Conservation (phyloP, 2,113 vertebrate genomes). For the Vanacampus margaritifer region DNA sequence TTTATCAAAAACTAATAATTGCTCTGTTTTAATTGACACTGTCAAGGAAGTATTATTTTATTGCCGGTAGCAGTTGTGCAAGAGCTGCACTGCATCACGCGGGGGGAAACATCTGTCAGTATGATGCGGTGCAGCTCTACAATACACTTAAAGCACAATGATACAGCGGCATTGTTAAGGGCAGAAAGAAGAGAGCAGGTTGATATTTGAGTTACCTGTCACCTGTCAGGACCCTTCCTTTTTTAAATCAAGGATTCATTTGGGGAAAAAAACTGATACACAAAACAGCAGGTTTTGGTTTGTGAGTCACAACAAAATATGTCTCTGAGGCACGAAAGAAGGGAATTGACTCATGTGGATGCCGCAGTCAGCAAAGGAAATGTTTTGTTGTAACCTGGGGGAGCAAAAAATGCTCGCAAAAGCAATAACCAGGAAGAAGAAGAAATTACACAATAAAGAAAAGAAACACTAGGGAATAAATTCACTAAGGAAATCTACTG, state of each 20-base stretch:
- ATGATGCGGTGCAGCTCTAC: background rate
- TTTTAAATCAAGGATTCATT: background rate
- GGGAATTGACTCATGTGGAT: slow-evolving; percentile 8
- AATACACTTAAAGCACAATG: background rate
- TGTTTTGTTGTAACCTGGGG: slow-evolving; percentile 5
- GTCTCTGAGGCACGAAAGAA: background rate
- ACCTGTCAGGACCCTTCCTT: background rate
- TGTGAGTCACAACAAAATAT: slow-evolving; percentile 1
- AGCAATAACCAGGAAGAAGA: slow-evolving; percentile 4
- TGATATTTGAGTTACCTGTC: background rate
- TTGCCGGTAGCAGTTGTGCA: background rate
- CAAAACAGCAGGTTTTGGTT: background rate
- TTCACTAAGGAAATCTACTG: background rate
- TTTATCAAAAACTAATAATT: background rate
- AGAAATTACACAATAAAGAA: slow-evolving; percentile 5
- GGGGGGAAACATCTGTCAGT: background rate
- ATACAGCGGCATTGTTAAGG: background rate
- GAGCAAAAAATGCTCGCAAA: slow-evolving; percentile 3
- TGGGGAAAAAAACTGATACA: background rate
- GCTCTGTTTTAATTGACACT: background rate
- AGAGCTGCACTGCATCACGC: background rate
- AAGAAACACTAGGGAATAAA: background rate
- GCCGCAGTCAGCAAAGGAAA: slow-evolving; percentile 7
- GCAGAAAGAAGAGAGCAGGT: background rate
- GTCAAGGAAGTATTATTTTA: background rate